Evolutionary conservation across 2,113 vertebrate genomes (phyloP), one percentile per base, ranked within the genome.

Genomic region (Gracilinanus agilis): DNA sequence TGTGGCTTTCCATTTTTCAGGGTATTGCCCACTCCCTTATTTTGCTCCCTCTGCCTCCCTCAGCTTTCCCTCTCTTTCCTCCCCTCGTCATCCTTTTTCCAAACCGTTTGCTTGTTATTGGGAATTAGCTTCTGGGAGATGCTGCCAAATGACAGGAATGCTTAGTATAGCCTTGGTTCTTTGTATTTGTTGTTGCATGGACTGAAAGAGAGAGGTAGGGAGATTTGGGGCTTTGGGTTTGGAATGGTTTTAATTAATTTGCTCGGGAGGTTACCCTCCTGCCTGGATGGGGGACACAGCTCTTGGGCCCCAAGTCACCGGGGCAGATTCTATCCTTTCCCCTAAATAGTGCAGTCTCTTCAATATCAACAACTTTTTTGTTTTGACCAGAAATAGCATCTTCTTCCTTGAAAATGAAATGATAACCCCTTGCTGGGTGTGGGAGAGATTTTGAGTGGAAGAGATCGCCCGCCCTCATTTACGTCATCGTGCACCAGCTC

Each of bases 381-480:
- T 95, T 96, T 49, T 96, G 6, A 2, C 91, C n/a, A 92, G 27
- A 44, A 91, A 29, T 92, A 55, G 7, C 24, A 90, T 91, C 44
- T 93, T 92, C 13, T 24, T 24, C 11, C 93, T 95, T 93, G 89
- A 93, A 97, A 96, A 94, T 4, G 1, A 94, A 94, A 25, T 88
- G 21, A 27, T 44, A 23, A 44, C 7, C 49, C 34, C 19, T 5
- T 27, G 53, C 24, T 16, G 25, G 44, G 21, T 23, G 67, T 34
- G 6, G 44, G 24, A n/a, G 49, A 49, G 44, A 67, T 83, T 91
- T 49, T 44, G 1, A 34, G 3, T 24, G 55, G 96, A 83, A 44
- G 16, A 16, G n/a, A 54, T n/a, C 88, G 44, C 10, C 11, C 61
- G 10, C 44, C 56, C 25, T 11, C 24, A 1, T 29, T 67, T n/a